Percentiles rank a stretch among this genome's conserved stretches.
Evolutionary conservation across 2,888 invertebrate genomes (phyloP).

Genomic region (Hedya salicella): DNA sequence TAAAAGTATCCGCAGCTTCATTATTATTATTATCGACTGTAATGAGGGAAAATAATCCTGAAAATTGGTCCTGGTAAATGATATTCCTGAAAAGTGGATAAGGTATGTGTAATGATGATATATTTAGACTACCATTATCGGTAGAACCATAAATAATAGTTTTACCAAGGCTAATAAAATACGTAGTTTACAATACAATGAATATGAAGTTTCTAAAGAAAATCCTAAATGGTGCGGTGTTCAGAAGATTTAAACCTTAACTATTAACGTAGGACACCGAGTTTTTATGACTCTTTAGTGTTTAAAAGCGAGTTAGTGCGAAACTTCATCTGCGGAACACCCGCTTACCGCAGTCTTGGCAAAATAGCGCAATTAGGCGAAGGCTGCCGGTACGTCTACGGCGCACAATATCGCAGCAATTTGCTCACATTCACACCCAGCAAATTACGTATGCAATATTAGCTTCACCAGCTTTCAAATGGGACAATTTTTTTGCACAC

Average conservation of each 20-base stretch:
- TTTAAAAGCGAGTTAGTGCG: constrained; percentile 38
- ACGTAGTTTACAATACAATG: neutral
- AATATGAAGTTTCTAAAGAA: neutral
- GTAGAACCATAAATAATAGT: too few relatives aligned
- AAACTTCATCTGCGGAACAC: constrained; percentile 25
- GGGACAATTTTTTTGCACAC: constrained; percentile 13
- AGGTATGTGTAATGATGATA: too few relatives aligned
- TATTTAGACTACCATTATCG: too few relatives aligned
- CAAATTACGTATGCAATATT: constrained; percentile 19
- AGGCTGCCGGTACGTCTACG: constrained; percentile 17
- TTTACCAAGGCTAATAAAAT: too few relatives aligned
- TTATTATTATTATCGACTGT: too few relatives aligned
- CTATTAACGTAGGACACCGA: constrained; percentile 19
- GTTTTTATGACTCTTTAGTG: constrained; percentile 38
- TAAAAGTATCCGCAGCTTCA: too few relatives aligned
- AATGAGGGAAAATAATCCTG: too few relatives aligned
- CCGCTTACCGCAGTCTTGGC: constrained; percentile 29
- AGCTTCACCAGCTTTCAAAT: constrained; percentile 7
- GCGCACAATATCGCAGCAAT: constrained; percentile 32
- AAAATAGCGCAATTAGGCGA: constrained; percentile 38
- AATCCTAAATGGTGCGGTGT: constrained; percentile 6
- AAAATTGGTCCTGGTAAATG: too few relatives aligned
- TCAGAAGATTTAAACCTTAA: constrained; percentile 6
- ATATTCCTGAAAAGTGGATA: too few relatives aligned
- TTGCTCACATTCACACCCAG: constrained; percentile 31